A percentile compares a stretch with the other conserved stretches of the same genome.
phyloP scores from a whole-genome alignment of 2,797 vertebrate genomes.

The Gouania willdenowi region DNA sequence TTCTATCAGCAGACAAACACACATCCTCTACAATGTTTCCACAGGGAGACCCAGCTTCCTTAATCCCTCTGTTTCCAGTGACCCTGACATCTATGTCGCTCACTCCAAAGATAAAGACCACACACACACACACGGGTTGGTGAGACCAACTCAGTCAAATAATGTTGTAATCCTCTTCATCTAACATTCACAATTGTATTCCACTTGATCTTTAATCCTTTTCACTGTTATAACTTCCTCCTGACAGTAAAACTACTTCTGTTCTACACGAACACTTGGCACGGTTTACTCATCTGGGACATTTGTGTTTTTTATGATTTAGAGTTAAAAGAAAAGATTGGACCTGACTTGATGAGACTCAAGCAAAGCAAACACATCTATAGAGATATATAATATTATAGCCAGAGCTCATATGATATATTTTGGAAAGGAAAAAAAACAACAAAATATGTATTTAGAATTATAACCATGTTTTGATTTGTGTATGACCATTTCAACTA shows the following conservation, averaged over 20 bases:
- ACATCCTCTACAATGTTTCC: constrained; percentile 50
- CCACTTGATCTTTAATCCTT: constrained; percentile 29
- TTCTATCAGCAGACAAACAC: constrained; percentile 27
- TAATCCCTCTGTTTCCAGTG: constrained; percentile 16
- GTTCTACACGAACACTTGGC: not conserved
- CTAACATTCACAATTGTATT: not conserved
- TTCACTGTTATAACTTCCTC: constrained; percentile 43
- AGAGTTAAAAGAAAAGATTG: no score
- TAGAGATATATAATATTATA: no score
- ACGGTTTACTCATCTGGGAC: not conserved
- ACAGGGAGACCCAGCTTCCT: constrained; percentile 52
- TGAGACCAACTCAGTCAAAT: constrained; percentile 1
- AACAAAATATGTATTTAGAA: no score
- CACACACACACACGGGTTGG: no score
- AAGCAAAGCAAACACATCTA: no score
- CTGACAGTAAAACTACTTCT: constrained; percentile 34
- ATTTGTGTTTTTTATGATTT: no score
- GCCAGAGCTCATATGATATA: no score
- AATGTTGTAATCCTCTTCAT: not conserved
- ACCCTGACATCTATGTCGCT: constrained; percentile 8
- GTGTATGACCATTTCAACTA: no score
- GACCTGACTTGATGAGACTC: no score
- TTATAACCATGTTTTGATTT: no score
- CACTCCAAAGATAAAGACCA: not conserved
- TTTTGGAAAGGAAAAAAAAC: no score